phyloP scores from a whole-genome alignment of 2,888 invertebrate species.

The Cataglyphis altisquamis region DNA sequence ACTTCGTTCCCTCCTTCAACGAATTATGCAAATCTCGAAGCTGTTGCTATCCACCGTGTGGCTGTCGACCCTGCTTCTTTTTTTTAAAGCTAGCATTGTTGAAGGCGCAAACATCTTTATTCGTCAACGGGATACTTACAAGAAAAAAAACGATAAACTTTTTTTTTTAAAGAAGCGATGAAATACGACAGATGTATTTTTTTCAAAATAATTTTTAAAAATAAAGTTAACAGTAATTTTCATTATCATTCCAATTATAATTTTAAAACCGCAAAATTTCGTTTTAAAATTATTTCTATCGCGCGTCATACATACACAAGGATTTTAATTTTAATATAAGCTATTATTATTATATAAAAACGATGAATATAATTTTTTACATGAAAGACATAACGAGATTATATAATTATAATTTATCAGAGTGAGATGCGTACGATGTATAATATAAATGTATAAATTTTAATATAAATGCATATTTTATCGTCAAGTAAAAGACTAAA shows the following conservation, averaged over 20 bases:
- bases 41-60: constrained; percentile 51
- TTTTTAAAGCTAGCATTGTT: constrained; percentile 51
- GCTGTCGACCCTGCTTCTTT: constrained; percentile 43
- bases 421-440: not conserved
- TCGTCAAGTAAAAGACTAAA: not conserved
- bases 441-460: not conserved
- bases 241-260: not conserved
- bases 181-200: constrained; percentile 3
- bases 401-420: not conserved
- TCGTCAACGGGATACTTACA: constrained; percentile 42
- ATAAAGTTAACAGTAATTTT: constrained; percentile 3
- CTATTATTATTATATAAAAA: not conserved
- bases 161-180: not conserved
- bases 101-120: constrained; percentile 57
- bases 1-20: constrained; percentile 66
- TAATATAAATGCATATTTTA: not conserved
- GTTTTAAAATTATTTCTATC: not conserved
- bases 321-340: not conserved
- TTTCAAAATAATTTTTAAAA: not conserved
- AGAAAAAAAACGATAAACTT: not conserved
- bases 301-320: not conserved
- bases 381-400: not conserved
- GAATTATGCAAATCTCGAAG: constrained; percentile 75
- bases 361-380: not conserved
- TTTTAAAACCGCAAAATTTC: not conserved